Base-by-base conservation (phyloP, 2,888 invertebrate genomes). In the Pediacus dermestoides region DNA sequence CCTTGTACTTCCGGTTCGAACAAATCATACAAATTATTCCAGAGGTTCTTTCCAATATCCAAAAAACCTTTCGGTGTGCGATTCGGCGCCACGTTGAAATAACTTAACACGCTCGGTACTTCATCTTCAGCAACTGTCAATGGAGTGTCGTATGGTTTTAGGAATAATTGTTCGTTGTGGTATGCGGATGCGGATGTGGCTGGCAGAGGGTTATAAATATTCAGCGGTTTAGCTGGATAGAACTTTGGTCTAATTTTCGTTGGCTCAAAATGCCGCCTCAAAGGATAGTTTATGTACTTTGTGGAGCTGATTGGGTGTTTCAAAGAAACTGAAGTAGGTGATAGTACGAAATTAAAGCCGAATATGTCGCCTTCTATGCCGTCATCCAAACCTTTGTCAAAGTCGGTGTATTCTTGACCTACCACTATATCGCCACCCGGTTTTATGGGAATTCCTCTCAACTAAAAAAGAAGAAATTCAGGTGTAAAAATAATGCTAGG, bases 331-430 rank as follows among this genome's bases (percentile, higher is more conserved):
- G 78, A 76, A 3, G 78, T 76, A 6, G 82, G 76, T 1, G 70
- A 63, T 25, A 81, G 58, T 18, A 82, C 71, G 64, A 82, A 74
- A 55, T 81, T 81, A 50, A 78, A 80, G 6, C 82, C 82, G 55
- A 77, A 77, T 46, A 82, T 72, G 60, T 80, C 77, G 2, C 83
- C 83, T 64, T 83, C 81, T 42, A 83, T 73, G 4, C 83, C 83
- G 43, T 78, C 81, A 42, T 78, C 75, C 18, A 73, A 62, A 23
- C 82, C 77, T 58, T 73, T 77, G 71, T 82, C 78, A 52, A 75
- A 76, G 53, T 78, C 76, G n/a, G 78, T 75, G 49, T 77, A 78
- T 50, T 82, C 82, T 61, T 84, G 82, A 11, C 82, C 83, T n/a
- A 83, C 68, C 4, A 82, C 80, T 3, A 82, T 64, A 52, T 81